Evolutionary conservation across 2,797 vertebrate genomes (phyloP), one percentile per base, ranked within the genome.

Genomic region (Erethizon dorsatum): DNA sequence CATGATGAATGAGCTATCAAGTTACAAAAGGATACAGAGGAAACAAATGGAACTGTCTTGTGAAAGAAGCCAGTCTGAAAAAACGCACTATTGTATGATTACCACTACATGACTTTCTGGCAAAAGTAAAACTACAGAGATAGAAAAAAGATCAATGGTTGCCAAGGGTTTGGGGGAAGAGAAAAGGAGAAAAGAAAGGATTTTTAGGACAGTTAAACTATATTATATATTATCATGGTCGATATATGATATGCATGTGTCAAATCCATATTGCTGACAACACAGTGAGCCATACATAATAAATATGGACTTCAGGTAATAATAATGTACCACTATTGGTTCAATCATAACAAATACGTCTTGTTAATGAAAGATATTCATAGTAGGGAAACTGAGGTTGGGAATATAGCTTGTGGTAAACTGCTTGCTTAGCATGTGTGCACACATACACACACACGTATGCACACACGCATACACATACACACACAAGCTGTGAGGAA

Each of bases 41-140:
- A 83, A 83, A 54, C 85, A 90, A 88, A 61, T 91, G 45, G 52
- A 47, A 69, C 13, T 59, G 26, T 8, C 59, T 82, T 86, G 15
- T 57, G 12, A 78, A 83, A 91, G n/a, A 69, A 94, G 6, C 28
- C 77, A 77, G 1, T 41, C 89, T 83, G 67, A 22, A 67, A 88
- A 54, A 20, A 10, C 2, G 17, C 78, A 84, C 28, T 61, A 84
- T 57, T 65, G 41, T 54, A 82, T 77, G 22, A 77, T 83, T 67
- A 33, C 57, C 86, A 69, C 77, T 54, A 69, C 12, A 61, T 18
- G 15, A 31, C 65, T 59, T 77, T 65, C 71, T 91, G 31, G 67
- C 83, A 96, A 90, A 87, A 20, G 45, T 17, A 94, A 83, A 83
- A 57, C 63, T 84, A 61, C n/a, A 88, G 61, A 69, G 45, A 84